A percentile compares a stretch with the other conserved stretches of the same genome.
phyloP scores from a whole-genome alignment of 30 jellyfish, hydroid and myxozoan species.

The Turritopsis rubra region DNA sequence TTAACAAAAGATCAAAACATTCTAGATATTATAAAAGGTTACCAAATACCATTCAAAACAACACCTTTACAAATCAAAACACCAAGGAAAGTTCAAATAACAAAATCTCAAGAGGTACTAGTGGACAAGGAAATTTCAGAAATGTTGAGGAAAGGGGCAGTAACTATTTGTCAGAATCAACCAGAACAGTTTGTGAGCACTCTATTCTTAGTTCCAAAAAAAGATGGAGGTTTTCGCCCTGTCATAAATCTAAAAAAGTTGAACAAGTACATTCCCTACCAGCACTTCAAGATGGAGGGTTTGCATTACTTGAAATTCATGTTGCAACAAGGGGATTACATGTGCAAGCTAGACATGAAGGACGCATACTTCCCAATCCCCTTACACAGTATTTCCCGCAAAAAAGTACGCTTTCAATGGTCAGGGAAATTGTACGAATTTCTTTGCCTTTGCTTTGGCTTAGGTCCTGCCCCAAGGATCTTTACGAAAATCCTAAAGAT shows the following conservation, averaged over 20 bases:
- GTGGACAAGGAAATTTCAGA: not conserved
- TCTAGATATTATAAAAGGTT: too few relatives aligned
- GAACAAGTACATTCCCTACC: not conserved
- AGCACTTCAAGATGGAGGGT: not conserved
- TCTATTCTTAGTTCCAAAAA: not conserved
- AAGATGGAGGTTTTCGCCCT: not conserved
- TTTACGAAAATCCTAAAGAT: not conserved
- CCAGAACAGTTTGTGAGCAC: not conserved
- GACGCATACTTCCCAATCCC: not conserved
- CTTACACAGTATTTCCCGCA: not conserved
- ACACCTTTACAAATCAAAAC: not conserved
- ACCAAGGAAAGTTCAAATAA: too few relatives aligned
- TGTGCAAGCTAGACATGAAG: not conserved
- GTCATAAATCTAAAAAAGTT: not conserved
- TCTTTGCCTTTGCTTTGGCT: not conserved
- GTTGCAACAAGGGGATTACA: too few relatives aligned
- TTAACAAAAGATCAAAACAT: too few relatives aligned
- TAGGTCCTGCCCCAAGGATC: not conserved
- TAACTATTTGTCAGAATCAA: not conserved
- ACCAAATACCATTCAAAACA: too few relatives aligned
- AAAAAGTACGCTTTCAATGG: not conserved
- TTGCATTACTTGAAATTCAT: not conserved
- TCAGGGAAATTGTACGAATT: not conserved
- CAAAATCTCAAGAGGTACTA: too few relatives aligned
- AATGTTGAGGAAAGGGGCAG: not conserved